phyloP scores from a whole-genome alignment of 2,888 invertebrate species.

The Leptinotarsa rubiginosa region DNA sequence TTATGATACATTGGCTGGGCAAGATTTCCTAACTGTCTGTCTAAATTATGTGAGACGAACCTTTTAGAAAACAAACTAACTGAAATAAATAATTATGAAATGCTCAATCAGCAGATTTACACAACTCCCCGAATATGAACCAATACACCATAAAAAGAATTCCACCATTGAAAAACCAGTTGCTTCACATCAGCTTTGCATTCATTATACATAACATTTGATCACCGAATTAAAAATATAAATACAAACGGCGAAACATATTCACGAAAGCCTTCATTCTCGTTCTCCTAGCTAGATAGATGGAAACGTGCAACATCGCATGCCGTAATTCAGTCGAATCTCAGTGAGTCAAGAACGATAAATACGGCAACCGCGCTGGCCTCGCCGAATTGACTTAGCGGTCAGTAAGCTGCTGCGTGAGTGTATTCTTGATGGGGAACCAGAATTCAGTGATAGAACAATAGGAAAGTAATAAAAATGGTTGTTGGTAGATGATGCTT shows the following conservation, averaged over 20 bases:
- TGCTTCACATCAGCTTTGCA: background rate
- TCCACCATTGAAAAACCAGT: background rate
- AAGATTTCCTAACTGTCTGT: no score
- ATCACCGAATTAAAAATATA: constrained; percentile 1
- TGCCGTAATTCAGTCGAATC: constrained; percentile 5
- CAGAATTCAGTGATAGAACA: constrained; percentile 21
- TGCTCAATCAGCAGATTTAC: no score
- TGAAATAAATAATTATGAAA: no score
- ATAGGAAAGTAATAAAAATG: constrained; percentile 5
- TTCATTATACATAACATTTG: background rate
- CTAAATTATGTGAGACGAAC: no score
- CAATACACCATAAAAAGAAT: background rate
- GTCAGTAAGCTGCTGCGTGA: constrained; percentile 41
- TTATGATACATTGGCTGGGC: no score
- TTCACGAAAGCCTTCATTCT: background rate
- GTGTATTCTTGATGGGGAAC: constrained; percentile 40
- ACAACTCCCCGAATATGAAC: background rate
- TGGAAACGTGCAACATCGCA: constrained; percentile 15
- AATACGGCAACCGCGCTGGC: constrained; percentile 36
- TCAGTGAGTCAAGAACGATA: constrained; percentile 23
- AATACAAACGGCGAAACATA: background rate
- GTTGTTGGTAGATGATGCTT: background rate
- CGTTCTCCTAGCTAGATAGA: background rate
- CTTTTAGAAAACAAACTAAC: no score
- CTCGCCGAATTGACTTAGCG: constrained; percentile 36